Base-by-base conservation (phyloP, 1,140 invertebrate species). In the Pinna nobilis region DNA sequence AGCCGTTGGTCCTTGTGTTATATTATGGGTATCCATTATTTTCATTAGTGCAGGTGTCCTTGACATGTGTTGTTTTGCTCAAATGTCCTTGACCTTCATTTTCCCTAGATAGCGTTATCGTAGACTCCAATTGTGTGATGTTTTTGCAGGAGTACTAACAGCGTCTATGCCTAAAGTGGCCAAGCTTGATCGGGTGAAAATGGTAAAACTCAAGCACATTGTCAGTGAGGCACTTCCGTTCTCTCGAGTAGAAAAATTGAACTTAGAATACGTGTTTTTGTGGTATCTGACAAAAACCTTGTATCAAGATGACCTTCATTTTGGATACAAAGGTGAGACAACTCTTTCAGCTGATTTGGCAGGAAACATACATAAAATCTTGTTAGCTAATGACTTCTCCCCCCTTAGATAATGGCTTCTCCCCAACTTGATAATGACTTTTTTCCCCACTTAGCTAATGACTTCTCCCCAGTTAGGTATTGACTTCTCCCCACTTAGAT, bases 221-320 rank as follows among this genome's bases (percentile, higher is more conserved):
- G 67, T 72, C 6, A 28, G 49, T 11, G 60, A 70, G 37, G 47
- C 79, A 7, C 66, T 37, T 6, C 15, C 44, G 3, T 82, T 84
- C 47, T 70, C 68, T 47, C 65, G 78, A 5, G 35, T 55, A 15
- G 55, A 81, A 41, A 84, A 82, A 61, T 41, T 83, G 53, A 79
- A 83, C 67, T 47, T 84, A 35, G 83, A 84, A 73, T 84, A 84
- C 70, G 69, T 80, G n/a, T 44, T 84, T 11, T 59, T 84, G 2
- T 81, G 79, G 78, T 81, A 74, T 66, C 63, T 84, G 20, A 74
- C 70, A 2, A 78, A 78, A 68, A 77, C 79, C 20, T 28, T 49
- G n/a, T 74, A 79, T 63, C 44, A 11, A 4, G 50, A 49, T 3
- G 63, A 77, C 37, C 41, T 59, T 5, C 81, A 80, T 55, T 74